A percentile compares a stretch with the other conserved stretches of the same genome.
Evolutionary conservation across 2,113 vertebrate genomes (phyloP).

Genomic region (Nothobranchius furzeri): DNA sequence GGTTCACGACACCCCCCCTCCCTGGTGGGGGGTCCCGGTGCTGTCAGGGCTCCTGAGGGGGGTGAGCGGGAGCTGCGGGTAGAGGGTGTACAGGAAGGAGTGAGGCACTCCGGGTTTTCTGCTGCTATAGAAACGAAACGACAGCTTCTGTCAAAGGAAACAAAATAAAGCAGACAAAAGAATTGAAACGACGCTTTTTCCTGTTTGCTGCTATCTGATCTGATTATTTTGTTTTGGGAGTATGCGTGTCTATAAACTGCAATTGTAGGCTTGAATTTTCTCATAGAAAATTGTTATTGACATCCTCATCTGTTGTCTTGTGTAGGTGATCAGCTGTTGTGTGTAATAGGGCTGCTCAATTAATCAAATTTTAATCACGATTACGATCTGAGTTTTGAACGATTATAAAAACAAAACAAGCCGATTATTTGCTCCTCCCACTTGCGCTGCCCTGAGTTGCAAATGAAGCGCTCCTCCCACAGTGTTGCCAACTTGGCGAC

Average conservation of each 20-base stretch:
- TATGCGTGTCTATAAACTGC: slow-evolving; percentile 90
- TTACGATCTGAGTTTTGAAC: too few relatives aligned
- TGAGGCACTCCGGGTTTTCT: slow-evolving; percentile 84
- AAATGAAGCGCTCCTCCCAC: too few relatives aligned
- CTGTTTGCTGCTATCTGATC: slow-evolving; percentile 96
- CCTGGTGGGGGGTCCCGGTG: slow-evolving; percentile 36
- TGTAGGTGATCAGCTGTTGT: slow-evolving; percentile 86
- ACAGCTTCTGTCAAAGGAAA: slow-evolving; percentile 80
- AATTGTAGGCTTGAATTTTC: slow-evolving; percentile 93
- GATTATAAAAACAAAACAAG: too few relatives aligned
- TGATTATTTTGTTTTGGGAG: slow-evolving; percentile 83
- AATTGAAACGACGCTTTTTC: slow-evolving; percentile 85
- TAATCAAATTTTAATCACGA: too few relatives aligned
- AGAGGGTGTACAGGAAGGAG: slow-evolving; percentile 70
- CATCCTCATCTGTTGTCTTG: slow-evolving; percentile 85
- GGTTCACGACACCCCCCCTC: too few relatives aligned
- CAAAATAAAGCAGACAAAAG: slow-evolving; percentile 60
- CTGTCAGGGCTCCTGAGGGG: slow-evolving; percentile 44
- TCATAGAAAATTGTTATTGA: slow-evolving; percentile 94
- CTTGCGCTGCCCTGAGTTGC: too few relatives aligned
- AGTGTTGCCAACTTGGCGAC: too few relatives aligned
- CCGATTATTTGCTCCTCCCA: too few relatives aligned
- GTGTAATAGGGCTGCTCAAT: background rate
- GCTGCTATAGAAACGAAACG: slow-evolving; percentile 93
- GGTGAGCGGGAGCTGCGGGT: slow-evolving; percentile 68